These are phyloP conservation scores for Frankliniella intonsa DNA, from an alignment of 2,888 invertebrate species.

Conservation along the genomic window DNA sequence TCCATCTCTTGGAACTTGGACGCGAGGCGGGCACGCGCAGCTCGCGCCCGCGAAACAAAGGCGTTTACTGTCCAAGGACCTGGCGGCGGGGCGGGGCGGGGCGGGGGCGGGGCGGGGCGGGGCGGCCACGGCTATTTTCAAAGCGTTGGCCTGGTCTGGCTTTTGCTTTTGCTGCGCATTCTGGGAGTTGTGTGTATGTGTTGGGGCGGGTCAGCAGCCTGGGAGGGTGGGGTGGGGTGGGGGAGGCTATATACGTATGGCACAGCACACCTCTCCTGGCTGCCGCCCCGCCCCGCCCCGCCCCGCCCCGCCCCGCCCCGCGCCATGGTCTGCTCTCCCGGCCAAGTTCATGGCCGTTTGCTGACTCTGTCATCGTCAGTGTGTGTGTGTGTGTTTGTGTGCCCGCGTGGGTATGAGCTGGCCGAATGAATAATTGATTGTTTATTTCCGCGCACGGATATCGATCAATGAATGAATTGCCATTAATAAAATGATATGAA, in stretches of 20 bases:
- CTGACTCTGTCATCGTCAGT: not conserved
- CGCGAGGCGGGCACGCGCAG: too few relatives aligned
- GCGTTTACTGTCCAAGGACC: too few relatives aligned
- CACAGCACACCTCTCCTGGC: not conserved
- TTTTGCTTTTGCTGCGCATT: too few relatives aligned
- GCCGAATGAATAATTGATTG: not conserved
- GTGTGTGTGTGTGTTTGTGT: not conserved
- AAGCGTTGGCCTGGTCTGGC: too few relatives aligned
- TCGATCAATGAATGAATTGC: not conserved
- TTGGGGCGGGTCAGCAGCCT: too few relatives aligned
- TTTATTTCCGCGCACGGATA: too few relatives aligned
- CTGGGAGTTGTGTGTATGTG: too few relatives aligned
- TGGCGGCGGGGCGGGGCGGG: too few relatives aligned
- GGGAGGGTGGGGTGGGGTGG: not conserved
- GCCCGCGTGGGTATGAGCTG: not conserved
- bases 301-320: not conserved
- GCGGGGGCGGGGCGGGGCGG: too few relatives aligned
- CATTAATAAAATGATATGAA: not conserved
- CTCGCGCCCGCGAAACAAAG: too few relatives aligned
- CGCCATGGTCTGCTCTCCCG: not conserved
- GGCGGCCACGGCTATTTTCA: too few relatives aligned
- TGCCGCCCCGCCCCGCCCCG: not conserved
- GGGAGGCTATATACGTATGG: not conserved
- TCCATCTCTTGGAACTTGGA: too few relatives aligned
- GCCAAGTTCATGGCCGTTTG: not conserved